Base-by-base conservation (phyloP, 1,140 invertebrate genomes). In the Pseudoatta argentina region DNA sequence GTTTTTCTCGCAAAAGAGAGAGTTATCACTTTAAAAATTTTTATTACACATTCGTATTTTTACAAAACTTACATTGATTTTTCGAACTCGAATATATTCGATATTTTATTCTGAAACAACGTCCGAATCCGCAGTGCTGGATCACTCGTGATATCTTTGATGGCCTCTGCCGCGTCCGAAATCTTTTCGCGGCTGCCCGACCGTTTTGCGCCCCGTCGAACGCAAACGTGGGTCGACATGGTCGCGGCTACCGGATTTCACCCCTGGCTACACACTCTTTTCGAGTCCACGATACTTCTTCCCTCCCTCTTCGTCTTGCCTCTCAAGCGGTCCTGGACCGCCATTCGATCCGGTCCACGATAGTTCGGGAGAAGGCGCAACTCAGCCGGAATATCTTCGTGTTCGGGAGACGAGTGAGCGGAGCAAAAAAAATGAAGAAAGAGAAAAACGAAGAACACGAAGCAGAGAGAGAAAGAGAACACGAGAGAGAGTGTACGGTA, bases 241-340 rank as follows among this genome's bases (percentile, higher is more conserved):
- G 89, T 90, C 92, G 87, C 89, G 89, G 94, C 94, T 95, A 95
- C 94, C 93, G 93, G 93, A 95, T 95, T 95, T 95, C 91, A 95
- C 92, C 93, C 94, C 94, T 94, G 94, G 92, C 91, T 95, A 93
- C 91, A 94, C 93, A 92, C 91, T 91, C 90, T 83, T 88, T 66
- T 83, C 78, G 85, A 86, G 61, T 83, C 66, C 81, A 91, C 88
- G 88, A 88, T 86, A 88, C 85, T 89, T 82, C 89, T 81, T 76
- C 76, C 86, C 81, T 59, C 55, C 75, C 85, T 30, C 61, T 34
- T 82, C 83, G 55, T 57, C 59, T 71, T 55, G 71, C 71, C 78
- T 85, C 79, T 87, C 57, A 27, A 85, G 34, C 71, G 78, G 71
- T 87, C 59, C 75, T 82, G 83, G 69, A 61, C 89, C 86, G 93